Evolutionary conservation across 2,888 invertebrate genomes (phyloP).

Genomic region (Nymphalis polychloros): DNA sequence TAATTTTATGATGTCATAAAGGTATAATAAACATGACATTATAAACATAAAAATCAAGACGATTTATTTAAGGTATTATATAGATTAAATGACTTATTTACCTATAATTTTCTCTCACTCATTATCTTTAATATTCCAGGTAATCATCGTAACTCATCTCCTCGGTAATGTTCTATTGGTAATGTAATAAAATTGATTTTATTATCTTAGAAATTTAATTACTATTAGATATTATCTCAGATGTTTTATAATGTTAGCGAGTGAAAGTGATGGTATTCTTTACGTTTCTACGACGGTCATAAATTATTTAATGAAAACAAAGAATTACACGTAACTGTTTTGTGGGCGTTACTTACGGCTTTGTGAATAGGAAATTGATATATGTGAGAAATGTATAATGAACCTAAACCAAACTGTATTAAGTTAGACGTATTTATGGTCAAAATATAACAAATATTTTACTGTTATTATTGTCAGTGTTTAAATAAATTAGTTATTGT

Average conservation of each 20-base stretch:
- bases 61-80: not conserved
- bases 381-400: not conserved
- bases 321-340: not conserved
- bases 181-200: constrained; percentile 6
- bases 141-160: constrained; percentile 22
- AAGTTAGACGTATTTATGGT: too few species aligned
- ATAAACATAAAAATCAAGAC: not conserved
- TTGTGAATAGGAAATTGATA: constrained; percentile 5
- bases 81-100: not conserved
- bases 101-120: constrained; percentile 10
- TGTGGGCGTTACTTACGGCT: constrained; percentile 1
- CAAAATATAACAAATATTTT: too few species aligned
- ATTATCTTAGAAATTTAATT: constrained; percentile 31
- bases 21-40: too few species aligned
- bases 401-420: not conserved
- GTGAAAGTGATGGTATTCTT: constrained; percentile 29
- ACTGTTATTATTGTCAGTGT: too few species aligned
- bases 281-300: constrained; percentile 19
- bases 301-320: constrained; percentile 31
- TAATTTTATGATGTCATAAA: too few species aligned
- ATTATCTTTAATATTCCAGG: constrained; percentile 28
- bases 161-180: constrained; percentile 18
- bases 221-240: constrained; percentile 20
- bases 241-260: constrained; percentile 13
- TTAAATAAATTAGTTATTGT: too few species aligned